Base-by-base conservation (phyloP, 2,113 vertebrate species). In the Brachypteracias leptosomus region DNA sequence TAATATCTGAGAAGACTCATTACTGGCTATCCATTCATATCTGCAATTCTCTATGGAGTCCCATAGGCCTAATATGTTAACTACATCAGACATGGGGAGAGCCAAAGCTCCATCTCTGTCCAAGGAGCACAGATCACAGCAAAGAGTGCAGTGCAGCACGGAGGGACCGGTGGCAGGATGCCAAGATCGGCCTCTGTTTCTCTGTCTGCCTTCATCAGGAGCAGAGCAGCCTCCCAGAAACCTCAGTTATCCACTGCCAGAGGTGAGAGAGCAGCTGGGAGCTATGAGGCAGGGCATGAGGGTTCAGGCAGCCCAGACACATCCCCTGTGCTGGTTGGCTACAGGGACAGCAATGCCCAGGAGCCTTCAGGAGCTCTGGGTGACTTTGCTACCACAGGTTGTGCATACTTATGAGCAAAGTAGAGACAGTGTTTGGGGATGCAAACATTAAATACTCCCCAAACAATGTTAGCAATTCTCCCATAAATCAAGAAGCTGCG, bases 1-100 rank as follows among this genome's bases (percentile, higher is more conserved):
- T 65, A 95, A 49, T 95, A 96, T 87, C 84, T 93, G 90, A 97
- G 94, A 86, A 94, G 83, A 95, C 65, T 92, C 89, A 84, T 94
- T 94, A 92, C n/a, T 79, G 77, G 76, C 86, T 94, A 67, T 85
- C 88, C 80, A 81, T 95, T 93, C 80, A 35, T 92, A 93, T 81
- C 83, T 94, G 70, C 70, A 83, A 77, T 55, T 76, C 95, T 88
- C 88, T 55, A 10, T 17, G 83, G 95, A 95, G 46, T 61, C 26
- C 4, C 86, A 65, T 13, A 57, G 61, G 44, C 90, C 82, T 89
- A 77, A 86, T 73, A 80, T 8, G 42, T 96, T 88, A 94, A 85
- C 78, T 88, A 4, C 67, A 71, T 77, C 35, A 84, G 78, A 85
- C 61, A 86, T 31, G 55, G 0, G 0, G 47, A 74, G 42, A 13